These are phyloP conservation scores for Planiliza haematocheilus DNA, from an alignment of 2,113 vertebrate species.

Conservation along the genomic window DNA sequence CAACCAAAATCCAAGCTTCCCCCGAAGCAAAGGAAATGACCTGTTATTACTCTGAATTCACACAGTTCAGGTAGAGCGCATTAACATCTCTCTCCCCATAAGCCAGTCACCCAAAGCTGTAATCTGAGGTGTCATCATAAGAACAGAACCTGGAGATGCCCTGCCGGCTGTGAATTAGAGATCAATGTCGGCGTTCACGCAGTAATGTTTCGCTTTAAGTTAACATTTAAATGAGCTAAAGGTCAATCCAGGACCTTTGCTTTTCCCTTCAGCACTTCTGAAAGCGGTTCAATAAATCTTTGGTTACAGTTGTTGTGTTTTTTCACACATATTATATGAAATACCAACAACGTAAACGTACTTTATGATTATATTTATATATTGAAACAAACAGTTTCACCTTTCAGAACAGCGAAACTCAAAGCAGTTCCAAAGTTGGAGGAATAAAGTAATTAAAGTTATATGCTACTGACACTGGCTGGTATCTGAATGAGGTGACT, in stretches of 20 bases:
- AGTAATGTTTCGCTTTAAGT: conserved; percentile 21
- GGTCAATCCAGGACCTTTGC: conserved; percentile 1
- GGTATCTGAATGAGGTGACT: no score
- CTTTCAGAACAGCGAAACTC: not conserved
- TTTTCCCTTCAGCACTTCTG: conserved; percentile 6
- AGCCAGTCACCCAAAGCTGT: not conserved
- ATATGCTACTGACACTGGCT: no score
- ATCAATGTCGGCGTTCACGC: conserved; percentile 15
- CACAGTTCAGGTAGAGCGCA: conserved; percentile 25
- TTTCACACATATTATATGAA: not conserved
- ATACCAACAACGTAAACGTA: not conserved
- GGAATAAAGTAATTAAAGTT: no score
- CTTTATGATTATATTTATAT: not conserved
- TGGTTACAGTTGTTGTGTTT: not conserved
- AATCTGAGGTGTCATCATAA: conserved; percentile 29
- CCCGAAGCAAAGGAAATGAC: conserved; percentile 54
- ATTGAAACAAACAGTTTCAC: not conserved
- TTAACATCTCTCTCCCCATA: conserved; percentile 23
- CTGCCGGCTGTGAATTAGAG: not conserved
- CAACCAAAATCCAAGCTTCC: conserved; percentile 34
- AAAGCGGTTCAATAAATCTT: not conserved
- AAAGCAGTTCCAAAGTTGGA: not conserved
- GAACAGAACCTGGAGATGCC: conserved; percentile 20
- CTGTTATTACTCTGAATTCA: conserved; percentile 44
- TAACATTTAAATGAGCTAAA: conserved; percentile 22